A percentile compares a stretch with the other conserved stretches of the same genome.
Conservation (phyloP, 2,797 vertebrate genomes). For the Micropoecilia bifurca region DNA sequence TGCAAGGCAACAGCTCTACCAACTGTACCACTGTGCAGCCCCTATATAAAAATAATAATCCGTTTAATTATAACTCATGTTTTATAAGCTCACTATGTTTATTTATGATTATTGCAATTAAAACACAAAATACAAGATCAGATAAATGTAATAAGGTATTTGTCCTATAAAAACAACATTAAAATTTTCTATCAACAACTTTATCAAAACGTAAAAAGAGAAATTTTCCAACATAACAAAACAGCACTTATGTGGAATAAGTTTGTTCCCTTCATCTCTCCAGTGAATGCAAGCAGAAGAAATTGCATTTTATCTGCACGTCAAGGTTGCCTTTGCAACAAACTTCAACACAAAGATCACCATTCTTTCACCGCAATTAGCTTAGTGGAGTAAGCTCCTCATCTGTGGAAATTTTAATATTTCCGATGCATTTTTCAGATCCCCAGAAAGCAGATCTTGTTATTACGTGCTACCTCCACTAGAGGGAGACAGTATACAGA, state of each 20-base stretch:
- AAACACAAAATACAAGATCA: neutral
- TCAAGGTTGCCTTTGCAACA: neutral
- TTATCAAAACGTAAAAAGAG: neutral
- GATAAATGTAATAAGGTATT: neutral
- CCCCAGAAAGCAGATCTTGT: neutral
- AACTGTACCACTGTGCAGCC: too few relatives aligned
- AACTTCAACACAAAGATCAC: neutral
- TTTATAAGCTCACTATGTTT: neutral
- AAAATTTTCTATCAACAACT: neutral
- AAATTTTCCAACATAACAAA: neutral
- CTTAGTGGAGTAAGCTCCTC: neutral
- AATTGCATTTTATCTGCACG: neutral
- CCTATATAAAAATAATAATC: neutral
- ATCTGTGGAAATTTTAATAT: neutral
- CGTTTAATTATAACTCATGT: neutral
- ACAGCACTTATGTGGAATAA: neutral
- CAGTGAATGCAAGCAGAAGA: neutral
- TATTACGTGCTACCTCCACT: slow-evolving; percentile 13
- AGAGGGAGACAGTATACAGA: slow-evolving; percentile 45
- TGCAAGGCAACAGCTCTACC: too few relatives aligned
- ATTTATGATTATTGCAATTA: neutral
- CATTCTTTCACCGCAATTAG: neutral
- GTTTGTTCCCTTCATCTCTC: neutral
- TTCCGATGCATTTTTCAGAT: neutral
- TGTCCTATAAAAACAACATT: neutral